Evolutionary conservation across 2,113 vertebrate species (phyloP).

Genomic region (Cisticola juncidis): DNA sequence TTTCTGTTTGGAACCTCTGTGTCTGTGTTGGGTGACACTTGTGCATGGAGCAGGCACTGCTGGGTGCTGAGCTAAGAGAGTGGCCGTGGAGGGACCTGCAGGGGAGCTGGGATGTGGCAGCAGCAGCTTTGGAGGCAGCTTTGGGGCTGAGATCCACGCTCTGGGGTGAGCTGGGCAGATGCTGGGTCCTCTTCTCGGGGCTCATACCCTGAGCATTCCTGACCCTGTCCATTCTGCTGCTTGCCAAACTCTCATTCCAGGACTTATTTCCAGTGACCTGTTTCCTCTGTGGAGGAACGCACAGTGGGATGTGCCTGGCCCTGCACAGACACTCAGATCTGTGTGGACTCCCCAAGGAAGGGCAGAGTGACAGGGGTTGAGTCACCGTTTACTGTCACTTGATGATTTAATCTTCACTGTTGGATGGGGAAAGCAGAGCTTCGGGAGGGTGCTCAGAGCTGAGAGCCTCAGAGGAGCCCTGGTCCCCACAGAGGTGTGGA

Average conservation of each 20-base stretch:
- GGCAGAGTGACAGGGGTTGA: neutral
- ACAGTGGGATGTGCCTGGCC: neutral
- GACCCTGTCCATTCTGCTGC: rapidly evolving
- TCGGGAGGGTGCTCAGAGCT: neutral
- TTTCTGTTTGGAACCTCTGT: neutral
- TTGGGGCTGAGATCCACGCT: rapidly evolving
- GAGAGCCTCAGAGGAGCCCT: neutral
- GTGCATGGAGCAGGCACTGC: neutral
- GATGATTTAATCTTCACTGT: neutral
- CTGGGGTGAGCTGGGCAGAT: neutral
- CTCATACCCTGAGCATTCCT: rapidly evolving
- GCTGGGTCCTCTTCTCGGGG: neutral
- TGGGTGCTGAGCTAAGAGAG: rapidly evolving
- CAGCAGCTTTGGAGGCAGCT: neutral
- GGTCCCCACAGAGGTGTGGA: neutral
- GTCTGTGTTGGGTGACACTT: neutral
- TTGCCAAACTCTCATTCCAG: neutral
- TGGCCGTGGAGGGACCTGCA: neutral
- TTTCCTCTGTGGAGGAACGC: neutral
- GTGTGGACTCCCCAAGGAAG: neutral
- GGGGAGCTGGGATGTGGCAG: neutral
- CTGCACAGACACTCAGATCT: neutral
- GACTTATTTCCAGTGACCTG: neutral
- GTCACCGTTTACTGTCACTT: neutral
- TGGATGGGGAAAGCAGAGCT: neutral